phyloP scores from a whole-genome alignment of 2,888 invertebrate species.

The Clivina fossor region DNA sequence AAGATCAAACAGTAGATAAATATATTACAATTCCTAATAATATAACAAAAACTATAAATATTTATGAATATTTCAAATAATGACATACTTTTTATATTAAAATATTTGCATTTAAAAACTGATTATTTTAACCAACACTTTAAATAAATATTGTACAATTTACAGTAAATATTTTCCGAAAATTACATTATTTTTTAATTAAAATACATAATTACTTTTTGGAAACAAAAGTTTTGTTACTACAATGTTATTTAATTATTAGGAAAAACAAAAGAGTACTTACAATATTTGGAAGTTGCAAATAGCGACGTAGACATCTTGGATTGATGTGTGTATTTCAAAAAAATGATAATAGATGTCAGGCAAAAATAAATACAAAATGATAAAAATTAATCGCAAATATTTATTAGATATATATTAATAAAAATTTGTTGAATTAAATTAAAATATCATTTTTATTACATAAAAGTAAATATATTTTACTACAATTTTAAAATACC shows the following conservation, averaged over 20 bases:
- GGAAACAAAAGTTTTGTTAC: neutral
- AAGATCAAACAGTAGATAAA: slow-evolving; percentile 12
- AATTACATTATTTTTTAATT: no score
- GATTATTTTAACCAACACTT: neutral
- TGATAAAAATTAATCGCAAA: neutral
- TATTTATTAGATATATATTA: no score
- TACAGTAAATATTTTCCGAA: no score
- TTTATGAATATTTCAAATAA: neutral
- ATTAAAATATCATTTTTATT: neutral
- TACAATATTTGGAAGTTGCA: slow-evolving; percentile 36
- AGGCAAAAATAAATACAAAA: slow-evolving; percentile 1
- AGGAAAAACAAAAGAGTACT: slow-evolving; percentile 36
- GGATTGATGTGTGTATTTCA: slow-evolving; percentile 11
- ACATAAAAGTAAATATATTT: neutral
- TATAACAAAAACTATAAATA: slow-evolving; percentile 3
- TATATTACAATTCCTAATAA: slow-evolving; percentile 1
- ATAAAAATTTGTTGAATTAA: slow-evolving; percentile 1
- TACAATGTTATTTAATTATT: no score
- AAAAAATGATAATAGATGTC: neutral
- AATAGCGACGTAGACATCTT: slow-evolving; percentile 38
- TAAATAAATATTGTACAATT: neutral
- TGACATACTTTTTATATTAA: neutral
- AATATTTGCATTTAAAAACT: neutral
- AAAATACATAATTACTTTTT: no score
- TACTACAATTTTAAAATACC: neutral